Conservation (phyloP, 2,888 invertebrate species). For the Scrobipalpa costella region DNA sequence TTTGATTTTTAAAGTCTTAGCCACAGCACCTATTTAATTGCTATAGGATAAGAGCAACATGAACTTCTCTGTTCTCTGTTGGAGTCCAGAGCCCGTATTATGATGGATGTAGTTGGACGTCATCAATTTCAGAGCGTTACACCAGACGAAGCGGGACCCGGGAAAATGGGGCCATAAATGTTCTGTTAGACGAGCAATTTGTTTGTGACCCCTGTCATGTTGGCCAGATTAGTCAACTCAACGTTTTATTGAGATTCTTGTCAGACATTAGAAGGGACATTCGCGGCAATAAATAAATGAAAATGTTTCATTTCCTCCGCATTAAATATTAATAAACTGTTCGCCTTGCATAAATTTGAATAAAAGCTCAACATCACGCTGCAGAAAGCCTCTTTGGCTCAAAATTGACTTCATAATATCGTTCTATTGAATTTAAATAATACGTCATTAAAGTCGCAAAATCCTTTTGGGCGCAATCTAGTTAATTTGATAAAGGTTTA, state of each 20-base stretch:
- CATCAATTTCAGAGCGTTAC: not conserved
- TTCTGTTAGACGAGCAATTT: not conserved
- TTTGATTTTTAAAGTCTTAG: too few relatives aligned
- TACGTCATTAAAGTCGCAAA: not conserved
- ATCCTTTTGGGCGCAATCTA: constrained; percentile 11
- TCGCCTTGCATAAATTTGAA: constrained; percentile 51
- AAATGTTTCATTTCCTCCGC: constrained; percentile 3
- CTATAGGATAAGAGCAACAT: not conserved
- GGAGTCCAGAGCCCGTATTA: constrained; percentile 1
- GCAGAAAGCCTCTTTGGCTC: constrained; percentile 9
- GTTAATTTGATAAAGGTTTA: constrained; percentile 12
- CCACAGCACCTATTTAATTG: not conserved
- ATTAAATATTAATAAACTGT: constrained; percentile 31
- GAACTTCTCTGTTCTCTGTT: not conserved
- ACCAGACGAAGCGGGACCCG: not conserved
- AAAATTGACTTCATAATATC: constrained; percentile 14
- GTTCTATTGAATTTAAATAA: constrained; percentile 15
- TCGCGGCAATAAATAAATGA: not conserved
- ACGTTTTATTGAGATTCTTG: constrained; percentile 2
- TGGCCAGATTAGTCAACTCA: not conserved
- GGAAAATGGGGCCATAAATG: not conserved
- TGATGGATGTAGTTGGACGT: constrained; percentile 6
- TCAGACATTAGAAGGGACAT: not conserved
- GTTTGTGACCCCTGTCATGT: constrained; percentile 6
- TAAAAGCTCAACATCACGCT: constrained; percentile 40